These are phyloP conservation scores for Formica exsecta DNA, from an alignment of 1,140 invertebrate species.

Conservation along the genomic window DNA sequence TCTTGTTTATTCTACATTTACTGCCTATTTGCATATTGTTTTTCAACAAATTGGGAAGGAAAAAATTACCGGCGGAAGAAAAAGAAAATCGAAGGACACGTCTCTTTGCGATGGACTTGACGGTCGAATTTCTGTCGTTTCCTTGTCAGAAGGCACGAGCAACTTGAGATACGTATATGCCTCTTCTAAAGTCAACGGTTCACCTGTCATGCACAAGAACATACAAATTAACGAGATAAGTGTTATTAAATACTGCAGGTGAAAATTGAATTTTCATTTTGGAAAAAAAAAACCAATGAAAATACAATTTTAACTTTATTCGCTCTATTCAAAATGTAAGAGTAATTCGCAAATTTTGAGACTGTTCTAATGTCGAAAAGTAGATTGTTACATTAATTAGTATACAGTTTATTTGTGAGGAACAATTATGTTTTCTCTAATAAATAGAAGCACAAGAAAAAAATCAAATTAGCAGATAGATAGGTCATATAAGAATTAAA, in stretches of 20 bases:
- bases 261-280: not conserved
- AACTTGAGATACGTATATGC: constrained; percentile 66
- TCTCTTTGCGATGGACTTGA: not conserved
- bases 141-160: constrained; percentile 41
- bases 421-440: not conserved
- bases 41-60: not conserved
- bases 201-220: constrained; percentile 54
- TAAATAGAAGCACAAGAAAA: not conserved
- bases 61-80: constrained; percentile 72
- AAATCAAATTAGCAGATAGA: not conserved
- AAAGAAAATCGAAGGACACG: constrained; percentile 59
- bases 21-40: not conserved
- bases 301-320: not conserved
- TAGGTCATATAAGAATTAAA: not conserved
- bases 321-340: no score
- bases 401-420: not conserved
- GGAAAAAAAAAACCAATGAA: not conserved
- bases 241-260: not conserved
- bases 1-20: constrained; percentile 59
- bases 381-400: not conserved
- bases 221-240: not conserved
- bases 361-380: not conserved
- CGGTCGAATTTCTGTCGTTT: constrained; percentile 10
- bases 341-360: not conserved
- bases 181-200: constrained; percentile 69